phyloP scores from a whole-genome alignment of 2,888 invertebrate genomes.

The Cremastinae sp. region DNA sequence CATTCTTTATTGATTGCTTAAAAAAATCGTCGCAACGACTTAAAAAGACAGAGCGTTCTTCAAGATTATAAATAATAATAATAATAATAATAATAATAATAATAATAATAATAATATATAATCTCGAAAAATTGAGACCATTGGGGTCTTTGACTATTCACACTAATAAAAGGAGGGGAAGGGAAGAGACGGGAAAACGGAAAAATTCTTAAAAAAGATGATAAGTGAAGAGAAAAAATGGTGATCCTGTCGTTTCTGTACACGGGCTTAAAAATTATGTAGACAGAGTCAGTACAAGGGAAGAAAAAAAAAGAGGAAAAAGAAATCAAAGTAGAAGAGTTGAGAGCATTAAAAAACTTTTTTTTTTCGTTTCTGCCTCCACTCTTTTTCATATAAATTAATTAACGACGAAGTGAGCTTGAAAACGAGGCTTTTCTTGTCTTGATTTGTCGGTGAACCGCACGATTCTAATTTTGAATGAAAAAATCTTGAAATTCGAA shows the following conservation, averaged over 20 bases:
- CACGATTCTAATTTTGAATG: neutral
- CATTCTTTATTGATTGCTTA: constrained; percentile 64
- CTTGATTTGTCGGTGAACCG: neutral
- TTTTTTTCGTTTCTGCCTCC: constrained; percentile 2
- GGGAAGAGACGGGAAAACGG: constrained; percentile 35
- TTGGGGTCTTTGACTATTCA: constrained; percentile 64
- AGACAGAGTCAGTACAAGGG: constrained; percentile 12
- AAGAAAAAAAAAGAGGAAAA: constrained; percentile 11
- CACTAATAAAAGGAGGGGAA: constrained; percentile 55
- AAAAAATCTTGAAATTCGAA: neutral
- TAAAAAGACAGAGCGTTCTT: constrained; percentile 65
- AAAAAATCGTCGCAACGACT: constrained; percentile 67
- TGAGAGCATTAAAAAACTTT: neutral
- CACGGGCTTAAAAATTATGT: constrained; percentile 38
- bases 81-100: constrained; percentile 6
- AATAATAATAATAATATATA: constrained; percentile 42
- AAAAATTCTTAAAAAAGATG: constrained; percentile 54
- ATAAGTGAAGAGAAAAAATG: neutral
- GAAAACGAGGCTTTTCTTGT: neutral
- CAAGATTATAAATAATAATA: constrained; percentile 59
- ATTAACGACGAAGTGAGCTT: constrained; percentile 25
- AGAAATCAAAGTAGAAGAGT: neutral
- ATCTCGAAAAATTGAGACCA: constrained; percentile 67
- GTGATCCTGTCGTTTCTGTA: constrained; percentile 45
- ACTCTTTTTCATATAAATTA: constrained; percentile 5